Conservation (phyloP, 2,888 invertebrate species). For the Eristalinus aeneus region DNA sequence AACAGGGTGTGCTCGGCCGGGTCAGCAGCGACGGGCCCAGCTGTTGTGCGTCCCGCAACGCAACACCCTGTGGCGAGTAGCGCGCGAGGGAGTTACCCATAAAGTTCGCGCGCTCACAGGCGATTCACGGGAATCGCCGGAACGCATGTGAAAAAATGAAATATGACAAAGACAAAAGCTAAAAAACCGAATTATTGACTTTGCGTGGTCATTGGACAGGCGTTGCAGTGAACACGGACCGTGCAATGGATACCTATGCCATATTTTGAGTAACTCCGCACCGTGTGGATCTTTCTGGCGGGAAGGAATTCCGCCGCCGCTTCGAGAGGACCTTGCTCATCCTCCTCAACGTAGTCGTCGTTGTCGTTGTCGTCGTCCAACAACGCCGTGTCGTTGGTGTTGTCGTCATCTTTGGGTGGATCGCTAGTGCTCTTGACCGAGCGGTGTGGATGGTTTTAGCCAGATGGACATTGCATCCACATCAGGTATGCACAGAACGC, state of each 20-base stretch:
- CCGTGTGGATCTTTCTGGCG: conserved; percentile 33
- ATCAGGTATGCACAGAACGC: conserved; percentile 62
- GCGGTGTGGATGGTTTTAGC: conserved; percentile 43
- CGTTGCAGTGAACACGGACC: conserved; percentile 67
- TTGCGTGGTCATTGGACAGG: conserved; percentile 72
- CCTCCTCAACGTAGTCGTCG: conserved; percentile 9
- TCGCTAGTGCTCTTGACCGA: conserved; percentile 11
- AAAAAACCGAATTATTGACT: conserved; percentile 70
- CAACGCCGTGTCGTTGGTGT: neutral
- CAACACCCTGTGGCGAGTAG: conserved; percentile 59
- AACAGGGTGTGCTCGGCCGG: conserved; percentile 43
- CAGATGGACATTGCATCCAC: conserved; percentile 66
- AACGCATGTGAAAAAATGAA: conserved; percentile 72
- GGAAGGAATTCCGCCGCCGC: conserved; percentile 41
- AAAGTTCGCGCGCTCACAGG: conserved; percentile 66
- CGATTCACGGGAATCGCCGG: conserved; percentile 69
- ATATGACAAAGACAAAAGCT: conserved; percentile 71
- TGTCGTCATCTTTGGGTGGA: conserved; percentile 14
- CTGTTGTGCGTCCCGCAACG: conserved; percentile 5
- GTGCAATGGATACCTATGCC: conserved; percentile 69
- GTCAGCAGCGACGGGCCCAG: conserved; percentile 6
- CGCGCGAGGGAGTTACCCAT: conserved; percentile 62
- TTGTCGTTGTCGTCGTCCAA: neutral
- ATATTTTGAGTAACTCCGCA: conserved; percentile 63
- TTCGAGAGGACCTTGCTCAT: conserved; percentile 54